Evolutionary conservation across 35 echinoderm and acorn worm species (phyloP), one percentile per base, ranked within the genome.

Genomic region (Heliocidaris erythrogramma): DNA sequence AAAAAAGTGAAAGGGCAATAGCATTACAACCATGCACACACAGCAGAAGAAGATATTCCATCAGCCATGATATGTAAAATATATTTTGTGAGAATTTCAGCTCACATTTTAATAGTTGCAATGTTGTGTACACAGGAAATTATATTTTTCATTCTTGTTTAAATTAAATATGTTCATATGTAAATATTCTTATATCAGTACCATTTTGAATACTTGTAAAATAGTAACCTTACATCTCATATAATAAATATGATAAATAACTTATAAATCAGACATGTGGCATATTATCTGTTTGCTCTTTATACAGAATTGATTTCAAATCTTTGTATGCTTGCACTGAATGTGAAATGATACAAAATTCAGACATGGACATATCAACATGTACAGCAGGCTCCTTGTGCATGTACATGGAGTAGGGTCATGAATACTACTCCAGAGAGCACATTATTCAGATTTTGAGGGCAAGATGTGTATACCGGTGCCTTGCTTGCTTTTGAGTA

Each of bases 241-340:
- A 78, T 78, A 78, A 78, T 78, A 78, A 78, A 78, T 78, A 56
- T 78, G 21, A 78, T 78, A 78, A 78, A 78, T 78, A 78, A 78
- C 5, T n/a, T 78, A 18, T 78, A 27, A 78, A 78, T 78, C 21
- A 6, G 27, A 27, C 18, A 78, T 78, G 65, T 78, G 65, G 27
- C 65, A n/a, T 42, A 42, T 78, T 78, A 27, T 78, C 4, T n/a
- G 65, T 7, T 78, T 78, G 65, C 2, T 78, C 4, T 78, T 78
- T 78, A 27, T 78, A n/a, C 27, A 56, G 65, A 9, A 6, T 6
- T 4, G 18, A 78, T 69, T 69, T 18, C 49, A 71, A 71, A 16
- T 71, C 24, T 71, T 56, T 56, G 27, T 27, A 78, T 29, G 27
- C 6, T 78, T 7, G 27, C 27, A n/a, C 27, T 7, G 17, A 78